Conservation (phyloP, 2,888 invertebrate species). For the Ennomos quercinarius region DNA sequence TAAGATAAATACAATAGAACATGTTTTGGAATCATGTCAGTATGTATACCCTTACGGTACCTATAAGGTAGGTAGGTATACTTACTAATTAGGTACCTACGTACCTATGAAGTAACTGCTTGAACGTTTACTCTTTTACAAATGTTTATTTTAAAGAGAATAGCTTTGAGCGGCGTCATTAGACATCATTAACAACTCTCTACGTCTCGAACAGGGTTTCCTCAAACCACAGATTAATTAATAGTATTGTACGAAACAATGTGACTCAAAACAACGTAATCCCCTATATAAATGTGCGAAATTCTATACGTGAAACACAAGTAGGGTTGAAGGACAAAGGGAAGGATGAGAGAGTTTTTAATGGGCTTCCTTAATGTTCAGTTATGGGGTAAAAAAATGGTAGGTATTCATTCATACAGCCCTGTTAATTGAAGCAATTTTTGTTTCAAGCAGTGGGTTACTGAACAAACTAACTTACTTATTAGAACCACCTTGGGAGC, state of each 20-base stretch:
- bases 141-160: slow-evolving; percentile 34
- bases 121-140: slow-evolving; percentile 13
- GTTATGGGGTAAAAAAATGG: slow-evolving; percentile 4
- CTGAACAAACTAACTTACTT: slow-evolving; percentile 1
- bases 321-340: slow-evolving; percentile 36
- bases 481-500: not conserved
- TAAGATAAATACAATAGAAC: too few species aligned
- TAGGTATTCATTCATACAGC: too few species aligned
- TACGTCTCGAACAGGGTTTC: slow-evolving; percentile 55
- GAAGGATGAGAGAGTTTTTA: slow-evolving; percentile 34
- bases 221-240: slow-evolving; percentile 17
- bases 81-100: too few species aligned
- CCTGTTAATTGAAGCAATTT: too few species aligned
- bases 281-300: slow-evolving; percentile 37
- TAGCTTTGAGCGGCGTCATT: slow-evolving; percentile 49
- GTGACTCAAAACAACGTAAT: slow-evolving; percentile 8
- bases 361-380: slow-evolving; percentile 24
- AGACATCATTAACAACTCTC: slow-evolving; percentile 60
- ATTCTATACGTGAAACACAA: slow-evolving; percentile 9
- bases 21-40: too few species aligned
- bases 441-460: too few species aligned
- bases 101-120: not conserved
- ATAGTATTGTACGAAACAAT: not conserved
- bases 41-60: too few species aligned
- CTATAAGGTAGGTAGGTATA: too few species aligned